Conservation (phyloP, 30 jellyfish, hydroid and myxozoan species). For the Morbakka virulenta region DNA sequence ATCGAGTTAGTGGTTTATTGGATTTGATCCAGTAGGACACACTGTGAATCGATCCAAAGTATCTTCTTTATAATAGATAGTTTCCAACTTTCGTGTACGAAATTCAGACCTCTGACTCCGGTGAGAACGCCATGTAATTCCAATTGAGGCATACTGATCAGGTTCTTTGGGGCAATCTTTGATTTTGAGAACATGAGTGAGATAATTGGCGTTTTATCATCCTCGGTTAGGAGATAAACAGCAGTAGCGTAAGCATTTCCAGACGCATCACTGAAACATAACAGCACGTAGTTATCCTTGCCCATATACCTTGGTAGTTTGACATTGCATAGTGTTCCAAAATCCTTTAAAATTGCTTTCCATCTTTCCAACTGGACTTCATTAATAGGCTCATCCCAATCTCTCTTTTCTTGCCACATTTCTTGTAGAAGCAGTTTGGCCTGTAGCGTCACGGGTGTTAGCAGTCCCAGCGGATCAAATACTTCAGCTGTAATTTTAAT, state of each 20-base stretch:
- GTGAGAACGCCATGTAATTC: slow-evolving; percentile 2
- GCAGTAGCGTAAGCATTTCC: slow-evolving; percentile 15
- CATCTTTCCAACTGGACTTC: no score
- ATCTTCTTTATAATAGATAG: background rate
- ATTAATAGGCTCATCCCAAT: slow-evolving; percentile 3
- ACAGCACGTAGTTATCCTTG: background rate
- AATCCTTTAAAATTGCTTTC: no score
- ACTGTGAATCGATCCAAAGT: slow-evolving; percentile 15
- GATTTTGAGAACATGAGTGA: no score
- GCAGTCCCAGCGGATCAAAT: no score
- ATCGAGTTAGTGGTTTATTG: slow-evolving; percentile 7
- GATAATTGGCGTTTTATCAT: background rate
- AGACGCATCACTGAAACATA: slow-evolving; percentile 22
- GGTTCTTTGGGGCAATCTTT: background rate
- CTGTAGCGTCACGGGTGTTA: no score
- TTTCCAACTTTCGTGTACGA: background rate
- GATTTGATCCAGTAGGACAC: slow-evolving; percentile 16
- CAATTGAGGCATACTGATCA: slow-evolving; percentile 9
- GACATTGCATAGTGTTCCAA: no score
- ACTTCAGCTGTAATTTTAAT: slow-evolving; percentile 27
- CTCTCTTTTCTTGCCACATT: no score
- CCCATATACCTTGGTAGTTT: no score
- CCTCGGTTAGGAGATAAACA: background rate
- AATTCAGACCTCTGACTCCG: slow-evolving; percentile 4
- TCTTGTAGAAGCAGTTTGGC: no score